These are phyloP conservation scores for Ceraclea dissimilis DNA, from an alignment of 2,888 invertebrate genomes.

Conservation along the genomic window DNA sequence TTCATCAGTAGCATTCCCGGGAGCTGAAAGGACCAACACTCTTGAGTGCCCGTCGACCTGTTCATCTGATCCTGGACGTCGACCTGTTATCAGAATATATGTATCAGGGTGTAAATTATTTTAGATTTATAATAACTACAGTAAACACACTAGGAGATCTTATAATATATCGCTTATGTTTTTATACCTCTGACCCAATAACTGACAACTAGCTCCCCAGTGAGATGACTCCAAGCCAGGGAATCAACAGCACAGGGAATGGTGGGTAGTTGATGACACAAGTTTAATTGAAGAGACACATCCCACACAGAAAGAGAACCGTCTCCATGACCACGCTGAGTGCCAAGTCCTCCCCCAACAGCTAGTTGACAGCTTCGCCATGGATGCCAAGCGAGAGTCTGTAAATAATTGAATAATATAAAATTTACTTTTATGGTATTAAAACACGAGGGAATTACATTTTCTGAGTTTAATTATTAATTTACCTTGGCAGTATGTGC, in stretches of 20 bases:
- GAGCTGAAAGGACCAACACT: slow-evolving; percentile 40
- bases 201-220: slow-evolving; percentile 44
- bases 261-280: slow-evolving; percentile 25
- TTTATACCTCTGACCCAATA: slow-evolving; percentile 36
- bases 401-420: slow-evolving; percentile 10
- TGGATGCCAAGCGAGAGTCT: slow-evolving; percentile 43
- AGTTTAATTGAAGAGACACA: slow-evolving; percentile 30
- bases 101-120: too few species aligned
- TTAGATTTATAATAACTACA: too few species aligned
- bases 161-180: background rate
- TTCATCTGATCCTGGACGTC: background rate
- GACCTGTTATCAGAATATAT: background rate
- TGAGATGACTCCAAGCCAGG: slow-evolving; percentile 41
- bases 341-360: slow-evolving; percentile 35
- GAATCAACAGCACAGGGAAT: slow-evolving; percentile 34
- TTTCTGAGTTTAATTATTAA: too few species aligned
- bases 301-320: slow-evolving; percentile 35
- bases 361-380: slow-evolving; percentile 42
- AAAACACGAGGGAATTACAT: too few species aligned
- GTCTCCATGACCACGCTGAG: slow-evolving; percentile 28
- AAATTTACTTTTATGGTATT: too few species aligned
- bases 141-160: background rate
- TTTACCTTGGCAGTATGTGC: slow-evolving; percentile 28
- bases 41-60: slow-evolving; percentile 26
- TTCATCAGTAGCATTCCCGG: slow-evolving; percentile 40